Base-by-base conservation (phyloP, 2,888 invertebrate genomes). In the Rotaria socialis region DNA sequence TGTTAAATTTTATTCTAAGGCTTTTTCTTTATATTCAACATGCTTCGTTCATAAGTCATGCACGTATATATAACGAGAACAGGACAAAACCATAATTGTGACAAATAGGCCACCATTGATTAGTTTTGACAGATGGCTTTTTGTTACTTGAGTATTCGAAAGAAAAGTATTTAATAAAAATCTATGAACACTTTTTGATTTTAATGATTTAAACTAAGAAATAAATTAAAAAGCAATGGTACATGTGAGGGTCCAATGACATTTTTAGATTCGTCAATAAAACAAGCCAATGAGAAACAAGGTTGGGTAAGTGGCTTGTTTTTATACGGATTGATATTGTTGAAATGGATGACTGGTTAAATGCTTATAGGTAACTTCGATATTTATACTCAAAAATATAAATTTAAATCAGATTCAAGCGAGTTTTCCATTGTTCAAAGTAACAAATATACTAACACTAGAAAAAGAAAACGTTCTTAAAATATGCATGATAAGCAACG, bases 121-220 rank as follows among this genome's bases (percentile, higher is more conserved):
- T 35, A 67, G 19, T 67, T 67, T 67, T 67, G 67, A 67, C 67
- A 67, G 67, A 67, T 67, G 67, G 35, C 67, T 41, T 35, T 55
- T 55, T 22, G 4, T 55, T 55, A 47, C 47, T 52, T 52, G 3
- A 10, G 14, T 27, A 67, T 60, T 27, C 27, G 3, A 8, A 60
- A 27, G 11, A 60, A 60, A n/a, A 27, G 27, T n/a, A 27, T n/a
- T 4, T n/a, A 27, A 60, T 27, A 27, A 60, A 60, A 27, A n/a
- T 11, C 27, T 60, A 52, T 52, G 52, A n/a, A 60, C 10, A 27
- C 2, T 60, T 60, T 60, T 27, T 27, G 3, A 19, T 67, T 41
- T 67, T 35, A 67, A 35, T 67, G 19, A 6, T 67, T 67, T 11
- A 67, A 35, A 35, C 19, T n/a, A 35, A 6, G 16, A 5, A 67